phyloP scores from a whole-genome alignment of 2,888 invertebrate genomes.

The Ennomos quercinarius region DNA sequence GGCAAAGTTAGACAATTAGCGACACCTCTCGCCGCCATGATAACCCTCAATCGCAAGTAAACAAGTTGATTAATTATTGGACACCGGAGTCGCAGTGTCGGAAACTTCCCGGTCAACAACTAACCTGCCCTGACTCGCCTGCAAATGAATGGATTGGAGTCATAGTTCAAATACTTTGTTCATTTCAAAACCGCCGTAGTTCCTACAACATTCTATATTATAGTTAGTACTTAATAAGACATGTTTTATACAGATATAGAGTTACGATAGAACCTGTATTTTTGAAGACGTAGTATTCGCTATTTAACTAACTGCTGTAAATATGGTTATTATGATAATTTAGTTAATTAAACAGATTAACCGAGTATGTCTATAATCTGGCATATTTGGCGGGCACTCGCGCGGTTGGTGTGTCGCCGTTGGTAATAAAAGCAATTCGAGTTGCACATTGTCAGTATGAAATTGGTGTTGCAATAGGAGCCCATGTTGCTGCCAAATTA shows the following conservation, averaged over 20 bases:
- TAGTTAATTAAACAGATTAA: constrained; percentile 23
- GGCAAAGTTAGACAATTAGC: constrained; percentile 69
- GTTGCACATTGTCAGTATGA: constrained; percentile 56
- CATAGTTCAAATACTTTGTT: constrained; percentile 19
- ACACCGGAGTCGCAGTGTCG: constrained; percentile 46
- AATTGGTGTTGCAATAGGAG: constrained; percentile 62
- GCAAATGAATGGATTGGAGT: constrained; percentile 20
- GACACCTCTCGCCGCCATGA: constrained; percentile 45
- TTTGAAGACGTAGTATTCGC: too few relatives aligned
- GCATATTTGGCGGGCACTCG: constrained; percentile 24
- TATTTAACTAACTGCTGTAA: not conserved
- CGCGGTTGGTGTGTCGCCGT: constrained; percentile 38
- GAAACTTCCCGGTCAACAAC: constrained; percentile 28
- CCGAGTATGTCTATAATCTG: constrained; percentile 16
- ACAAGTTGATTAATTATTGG: constrained; percentile 72
- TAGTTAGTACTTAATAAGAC: not conserved
- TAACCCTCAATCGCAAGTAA: constrained; percentile 63
- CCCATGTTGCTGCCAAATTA: constrained; percentile 65
- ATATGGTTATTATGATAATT: not conserved
- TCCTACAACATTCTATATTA: not conserved
- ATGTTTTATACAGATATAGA: too few relatives aligned
- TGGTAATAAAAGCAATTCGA: constrained; percentile 58
- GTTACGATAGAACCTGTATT: not conserved
- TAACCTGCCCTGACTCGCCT: constrained; percentile 15
- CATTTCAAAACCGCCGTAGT: constrained; percentile 10